A percentile compares a stretch with the other conserved stretches of the same genome.
Evolutionary conservation across 30 jellyfish, hydroid and myxozoan genomes (phyloP).

Genomic region (Turritopsis rubra): DNA sequence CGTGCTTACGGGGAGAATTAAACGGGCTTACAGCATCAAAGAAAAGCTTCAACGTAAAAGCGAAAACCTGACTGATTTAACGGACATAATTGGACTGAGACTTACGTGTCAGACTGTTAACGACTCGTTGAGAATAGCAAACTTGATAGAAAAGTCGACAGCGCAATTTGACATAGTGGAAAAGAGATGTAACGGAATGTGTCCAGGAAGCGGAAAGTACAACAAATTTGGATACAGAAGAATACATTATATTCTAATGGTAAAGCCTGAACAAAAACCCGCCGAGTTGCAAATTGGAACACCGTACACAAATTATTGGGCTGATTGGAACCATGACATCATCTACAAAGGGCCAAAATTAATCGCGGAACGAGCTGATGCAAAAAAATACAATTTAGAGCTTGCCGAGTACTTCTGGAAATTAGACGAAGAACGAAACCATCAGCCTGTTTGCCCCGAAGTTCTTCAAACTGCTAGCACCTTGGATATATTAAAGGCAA

Average conservation of each 20-base stretch:
- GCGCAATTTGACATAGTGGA: neutral
- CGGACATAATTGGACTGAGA: neutral
- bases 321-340: slow-evolving; percentile 8
- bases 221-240: neutral
- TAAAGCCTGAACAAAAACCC: neutral
- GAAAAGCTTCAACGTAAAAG: neutral
- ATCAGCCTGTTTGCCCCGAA: neutral
- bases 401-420: neutral
- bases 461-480: neutral
- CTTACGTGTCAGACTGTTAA: slow-evolving; percentile 4
- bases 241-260: neutral
- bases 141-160: neutral
- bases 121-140: neutral
- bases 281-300: slow-evolving; percentile 9
- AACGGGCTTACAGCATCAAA: neutral
- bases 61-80: neutral
- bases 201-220: slow-evolving; percentile 7
- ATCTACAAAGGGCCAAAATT: neutral
- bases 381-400: neutral
- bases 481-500: neutral
- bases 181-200: neutral
- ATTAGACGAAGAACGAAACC: neutral
- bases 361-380: neutral
- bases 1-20: neutral
- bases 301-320: slow-evolving; percentile 11